These are phyloP conservation scores for Paelopatides confundens DNA, from an alignment of 53 echinoderm and acorn worm genomes.

Conservation along the genomic window DNA sequence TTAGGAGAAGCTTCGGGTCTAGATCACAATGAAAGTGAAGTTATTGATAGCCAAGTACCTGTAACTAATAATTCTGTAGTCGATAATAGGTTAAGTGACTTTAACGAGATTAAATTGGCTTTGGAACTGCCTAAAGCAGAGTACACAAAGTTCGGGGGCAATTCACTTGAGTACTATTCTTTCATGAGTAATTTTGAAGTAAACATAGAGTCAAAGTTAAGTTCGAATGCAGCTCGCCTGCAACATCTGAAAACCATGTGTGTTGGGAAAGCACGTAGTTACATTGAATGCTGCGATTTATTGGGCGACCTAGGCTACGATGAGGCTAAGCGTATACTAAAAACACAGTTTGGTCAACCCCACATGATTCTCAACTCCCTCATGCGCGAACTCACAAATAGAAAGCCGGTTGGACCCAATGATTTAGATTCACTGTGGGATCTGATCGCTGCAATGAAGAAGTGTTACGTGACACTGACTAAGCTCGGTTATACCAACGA, in stretches of 20 bases:
- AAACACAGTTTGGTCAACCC: constrained; percentile 60
- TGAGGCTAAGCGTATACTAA: constrained; percentile 53
- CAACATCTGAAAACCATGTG: constrained; percentile 69
- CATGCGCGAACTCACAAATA: constrained; percentile 58
- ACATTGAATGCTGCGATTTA: constrained; percentile 65
- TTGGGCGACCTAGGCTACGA: constrained; percentile 48
- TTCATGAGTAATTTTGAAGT: constrained; percentile 63
- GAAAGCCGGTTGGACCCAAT: constrained; percentile 48
- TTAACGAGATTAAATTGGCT: constrained; percentile 65
- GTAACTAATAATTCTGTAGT: background rate
- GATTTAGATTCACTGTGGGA: constrained; percentile 57
- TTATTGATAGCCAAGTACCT: background rate
- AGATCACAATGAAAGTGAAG: background rate
- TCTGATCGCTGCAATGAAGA: constrained; percentile 53
- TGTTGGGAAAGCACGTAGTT: constrained; percentile 65
- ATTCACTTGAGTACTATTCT: constrained; percentile 55
- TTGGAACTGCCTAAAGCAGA: constrained; percentile 59
- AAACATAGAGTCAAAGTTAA: constrained; percentile 57
- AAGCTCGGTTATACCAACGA: constrained; percentile 51
- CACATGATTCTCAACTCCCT: constrained; percentile 57
- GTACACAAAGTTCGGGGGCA: constrained; percentile 54
- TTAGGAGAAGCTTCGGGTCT: background rate
- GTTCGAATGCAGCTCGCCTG: constrained; percentile 53
- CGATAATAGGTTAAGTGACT: constrained; percentile 47
- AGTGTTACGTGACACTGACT: constrained; percentile 49